Evolutionary conservation across 2,797 vertebrate species (phyloP).

Genomic region (Erpetoichthys calabaricus): DNA sequence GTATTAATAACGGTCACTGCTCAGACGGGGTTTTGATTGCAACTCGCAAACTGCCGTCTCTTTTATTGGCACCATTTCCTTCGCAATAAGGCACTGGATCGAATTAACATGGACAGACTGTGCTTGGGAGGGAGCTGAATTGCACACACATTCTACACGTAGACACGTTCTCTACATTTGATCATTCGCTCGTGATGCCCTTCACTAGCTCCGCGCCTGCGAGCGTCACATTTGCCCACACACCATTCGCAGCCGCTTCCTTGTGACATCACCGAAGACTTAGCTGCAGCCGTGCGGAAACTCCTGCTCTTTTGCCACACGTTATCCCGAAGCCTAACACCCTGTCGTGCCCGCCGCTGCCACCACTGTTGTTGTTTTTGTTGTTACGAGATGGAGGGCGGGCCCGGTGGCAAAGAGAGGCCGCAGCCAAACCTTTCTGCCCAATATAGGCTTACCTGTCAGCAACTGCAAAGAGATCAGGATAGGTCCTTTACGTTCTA

Average conservation of each 20-base stretch:
- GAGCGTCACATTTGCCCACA: background rate
- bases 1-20: too few relatives aligned
- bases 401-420: slow-evolving; percentile 35
- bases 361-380: slow-evolving; percentile 48
- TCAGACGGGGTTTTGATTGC: too few relatives aligned
- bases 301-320: background rate
- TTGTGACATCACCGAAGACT: slow-evolving; percentile 6
- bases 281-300: background rate
- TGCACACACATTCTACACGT: too few relatives aligned
- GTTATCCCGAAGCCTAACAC: slow-evolving; percentile 3
- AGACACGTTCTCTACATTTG: too few relatives aligned
- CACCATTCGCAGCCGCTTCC: slow-evolving; percentile 10
- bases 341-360: slow-evolving; percentile 29
- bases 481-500: slow-evolving; percentile 32
- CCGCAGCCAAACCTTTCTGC: slow-evolving; percentile 47
- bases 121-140: too few relatives aligned
- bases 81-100: too few relatives aligned
- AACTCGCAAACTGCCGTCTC: too few relatives aligned
- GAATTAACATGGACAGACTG: too few relatives aligned
- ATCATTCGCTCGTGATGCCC: too few relatives aligned
- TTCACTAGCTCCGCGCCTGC: background rate
- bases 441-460: slow-evolving; percentile 38
- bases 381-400: slow-evolving; percentile 68
- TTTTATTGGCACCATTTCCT: too few relatives aligned
- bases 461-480: slow-evolving; percentile 12